Base-by-base conservation (phyloP, 2,888 invertebrate species). In the Esperia sulphurella region DNA sequence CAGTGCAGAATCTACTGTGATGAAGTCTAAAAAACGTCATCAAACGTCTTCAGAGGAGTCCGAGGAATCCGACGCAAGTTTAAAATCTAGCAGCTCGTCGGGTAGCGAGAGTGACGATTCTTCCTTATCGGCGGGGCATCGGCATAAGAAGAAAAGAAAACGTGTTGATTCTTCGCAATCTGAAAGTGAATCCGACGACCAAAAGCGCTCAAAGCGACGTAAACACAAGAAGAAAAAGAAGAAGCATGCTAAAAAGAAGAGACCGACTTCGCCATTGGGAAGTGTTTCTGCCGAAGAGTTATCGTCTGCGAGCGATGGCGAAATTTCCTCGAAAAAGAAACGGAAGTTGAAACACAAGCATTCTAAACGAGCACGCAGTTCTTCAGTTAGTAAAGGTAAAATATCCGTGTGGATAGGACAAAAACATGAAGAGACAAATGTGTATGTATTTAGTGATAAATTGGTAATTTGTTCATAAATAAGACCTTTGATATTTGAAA, bases 201-300 rank as follows among this genome's bases (percentile, higher is more conserved):
- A 81, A 47, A 83, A 79, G 51, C 83, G 83, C 14, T 62, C 75
- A 4, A 90, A 89, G 55, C 90, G 87, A 68, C 83, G 88, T 14
- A 90, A 90, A 57, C 90, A 90, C 50, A 90, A 90, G 73, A 90
- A 90, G 59, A 90, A 90, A 72, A 90, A 90, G 71, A 88, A 85
- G 74, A 90, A 90, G 61, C 90, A 90, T 50, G 68, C 65, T 12
- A 90, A 90, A 65, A 88, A 81, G 64, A 89, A 86, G 57, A 74
- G 80, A 51, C 85, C 79, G 0, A 73, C 67, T 48, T 85, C 87
- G 1, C 72, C 62, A 3, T 76, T 64, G 3, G 69, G 70, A 14
- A 78, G 75, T 51, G 71, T 63, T 8, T 81, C 83, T 1, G 74
- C 59, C 1, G 79, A 78, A 43, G 78, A 73, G 29, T 58, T 75